Conservation (phyloP, 37 sponge, comb jelly and placozoan species). For the Hormiphora californensis region DNA sequence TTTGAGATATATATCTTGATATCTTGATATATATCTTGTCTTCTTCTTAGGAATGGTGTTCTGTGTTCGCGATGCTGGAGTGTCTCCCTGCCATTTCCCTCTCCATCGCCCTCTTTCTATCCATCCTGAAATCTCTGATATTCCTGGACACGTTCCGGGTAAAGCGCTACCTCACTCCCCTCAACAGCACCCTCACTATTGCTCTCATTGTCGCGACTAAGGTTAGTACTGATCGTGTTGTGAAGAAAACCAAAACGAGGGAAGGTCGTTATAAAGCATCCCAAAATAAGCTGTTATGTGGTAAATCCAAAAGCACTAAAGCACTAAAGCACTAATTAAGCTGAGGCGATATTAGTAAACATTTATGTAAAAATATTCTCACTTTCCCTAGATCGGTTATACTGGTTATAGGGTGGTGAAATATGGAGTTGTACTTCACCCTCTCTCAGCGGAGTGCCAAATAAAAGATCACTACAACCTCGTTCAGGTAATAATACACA, state of each 20-base stretch:
- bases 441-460: neutral
- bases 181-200: neutral
- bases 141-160: neutral
- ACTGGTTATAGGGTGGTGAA: neutral
- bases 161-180: neutral
- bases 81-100: constrained; percentile 33
- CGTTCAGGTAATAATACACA: neutral
- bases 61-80: constrained; percentile 9
- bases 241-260: too few relatives aligned
- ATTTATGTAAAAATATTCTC: neutral
- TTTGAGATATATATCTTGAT: too few relatives aligned
- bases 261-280: neutral
- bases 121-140: neutral
- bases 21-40: too few relatives aligned
- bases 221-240: too few relatives aligned
- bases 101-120: neutral
- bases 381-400: neutral
- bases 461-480: constrained; percentile 30
- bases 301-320: neutral
- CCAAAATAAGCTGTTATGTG: neutral
- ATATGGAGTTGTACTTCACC: neutral
- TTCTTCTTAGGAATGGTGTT: constrained; percentile 5
- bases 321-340: neutral
- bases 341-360: neutral
- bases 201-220: neutral